Evolutionary conservation across 1,140 invertebrate species (phyloP), one percentile per base, ranked within the genome.

Genomic region (Camponotus vicinus): DNA sequence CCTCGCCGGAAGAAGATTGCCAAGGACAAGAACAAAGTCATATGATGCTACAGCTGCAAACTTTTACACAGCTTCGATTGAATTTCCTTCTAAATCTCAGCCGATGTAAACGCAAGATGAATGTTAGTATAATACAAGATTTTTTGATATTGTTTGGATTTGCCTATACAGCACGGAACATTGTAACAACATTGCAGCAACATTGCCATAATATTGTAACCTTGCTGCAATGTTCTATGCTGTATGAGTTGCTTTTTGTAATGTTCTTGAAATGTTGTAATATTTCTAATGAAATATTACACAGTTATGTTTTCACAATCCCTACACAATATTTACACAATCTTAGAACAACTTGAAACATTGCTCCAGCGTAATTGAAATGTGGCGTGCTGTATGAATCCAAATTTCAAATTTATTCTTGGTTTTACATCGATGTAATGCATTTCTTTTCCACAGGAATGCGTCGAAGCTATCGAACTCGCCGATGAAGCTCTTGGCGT

Each of bases 81-180:
- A 98, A 99, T 93, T 97, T 99, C 85, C 95, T 99, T 89, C 96
- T 99, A 6, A 99, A 99, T 94, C 96, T 98, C 84, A 98, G 98
- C 11, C 95, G 98, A 63, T 99, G 98, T 95, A 98, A 98, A 95
- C 96, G 98, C 92, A 99, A 99, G 96, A 96, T 99, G 93, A 98
- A 98, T 93, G 98, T 99, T 96, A 97, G 97, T 97, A 15, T 15
- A 27, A 8, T 63, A 52, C 15, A 52, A 18, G 49, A 52, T 45
- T 80, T 32, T 3, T 71, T 3, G 2, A 63, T 45, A 18, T 66
- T 66, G 32, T 3, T 1, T 57, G 15, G 15, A 27, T 18, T n/a
- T 7, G 2, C 27, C 27, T 27, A 27, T 1, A 27, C 27, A 27
- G 27, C 27, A 27, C 1, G 27, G 27, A 27, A 27, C 27, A 27